These are phyloP conservation scores for Macroglossus sobrinus DNA, from an alignment of 2,113 vertebrate genomes.

Conservation along the genomic window DNA sequence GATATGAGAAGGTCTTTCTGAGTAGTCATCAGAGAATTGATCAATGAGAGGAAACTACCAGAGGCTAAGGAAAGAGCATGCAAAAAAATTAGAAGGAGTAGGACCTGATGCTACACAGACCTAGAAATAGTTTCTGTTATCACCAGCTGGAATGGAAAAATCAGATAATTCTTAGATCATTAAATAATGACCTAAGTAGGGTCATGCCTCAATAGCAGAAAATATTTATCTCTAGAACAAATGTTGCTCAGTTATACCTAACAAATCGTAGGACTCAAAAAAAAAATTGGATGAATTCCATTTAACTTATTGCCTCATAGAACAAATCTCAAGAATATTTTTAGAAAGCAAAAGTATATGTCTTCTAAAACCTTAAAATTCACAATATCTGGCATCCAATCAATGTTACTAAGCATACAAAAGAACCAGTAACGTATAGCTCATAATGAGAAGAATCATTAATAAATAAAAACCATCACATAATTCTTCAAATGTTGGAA, in stretches of 20 bases:
- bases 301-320: neutral
- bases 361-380: neutral
- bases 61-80: neutral
- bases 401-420: neutral
- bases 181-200: neutral
- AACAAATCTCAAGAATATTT: neutral
- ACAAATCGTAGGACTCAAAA: neutral
- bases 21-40: neutral
- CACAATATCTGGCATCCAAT: neutral
- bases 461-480: neutral
- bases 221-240: neutral
- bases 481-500: neutral
- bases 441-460: neutral
- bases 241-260: neutral
- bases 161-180: neutral
- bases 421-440: neutral
- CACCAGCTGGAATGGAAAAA: neutral
- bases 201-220: neutral
- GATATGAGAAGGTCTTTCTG: neutral
- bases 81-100: neutral
- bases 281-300: neutral
- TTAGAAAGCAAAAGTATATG: neutral
- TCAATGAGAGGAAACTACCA: neutral
- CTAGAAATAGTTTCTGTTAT: neutral
- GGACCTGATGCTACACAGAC: neutral